Conservation (phyloP, 2,797 vertebrate species). For the Falco columbarius region DNA sequence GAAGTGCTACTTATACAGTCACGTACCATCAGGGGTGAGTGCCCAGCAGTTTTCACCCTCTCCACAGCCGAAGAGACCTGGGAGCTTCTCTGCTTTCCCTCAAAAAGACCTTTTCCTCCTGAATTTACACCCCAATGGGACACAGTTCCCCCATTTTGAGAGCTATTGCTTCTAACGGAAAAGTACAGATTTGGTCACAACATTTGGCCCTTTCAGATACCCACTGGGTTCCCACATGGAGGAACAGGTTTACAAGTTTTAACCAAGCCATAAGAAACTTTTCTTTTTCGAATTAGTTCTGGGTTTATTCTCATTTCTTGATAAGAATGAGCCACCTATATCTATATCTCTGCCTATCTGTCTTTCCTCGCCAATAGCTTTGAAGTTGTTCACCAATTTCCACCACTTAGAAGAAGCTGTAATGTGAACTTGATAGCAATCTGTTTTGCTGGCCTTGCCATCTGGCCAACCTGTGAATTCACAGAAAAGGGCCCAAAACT, state of each 20-base stretch:
- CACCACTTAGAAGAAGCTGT: conserved; percentile 18
- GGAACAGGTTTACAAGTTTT: neutral
- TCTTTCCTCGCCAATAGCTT: neutral
- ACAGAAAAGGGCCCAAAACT: neutral
- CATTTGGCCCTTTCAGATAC: neutral
- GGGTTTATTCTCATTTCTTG: neutral
- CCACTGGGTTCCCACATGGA: neutral
- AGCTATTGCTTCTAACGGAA: neutral
- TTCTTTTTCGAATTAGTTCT: neutral
- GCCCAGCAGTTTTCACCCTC: neutral
- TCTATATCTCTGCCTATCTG: conserved; percentile 3
- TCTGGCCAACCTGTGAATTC: conserved; percentile 14
- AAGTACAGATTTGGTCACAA: neutral
- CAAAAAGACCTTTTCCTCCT: neutral
- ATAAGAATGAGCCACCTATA: neutral
- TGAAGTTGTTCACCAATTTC: conserved; percentile 39
- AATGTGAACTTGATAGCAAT: conserved; percentile 28
- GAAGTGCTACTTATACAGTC: neutral
- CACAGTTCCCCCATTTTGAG: neutral
- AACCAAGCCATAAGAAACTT: neutral
- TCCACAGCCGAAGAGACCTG: neutral
- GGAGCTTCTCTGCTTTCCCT: neutral
- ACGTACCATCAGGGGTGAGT: neutral
- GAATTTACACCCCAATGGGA: neutral
- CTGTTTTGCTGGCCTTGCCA: conserved; percentile 42